phyloP scores from a whole-genome alignment of 2,888 invertebrate genomes.

The Macrophya alboannulata region DNA sequence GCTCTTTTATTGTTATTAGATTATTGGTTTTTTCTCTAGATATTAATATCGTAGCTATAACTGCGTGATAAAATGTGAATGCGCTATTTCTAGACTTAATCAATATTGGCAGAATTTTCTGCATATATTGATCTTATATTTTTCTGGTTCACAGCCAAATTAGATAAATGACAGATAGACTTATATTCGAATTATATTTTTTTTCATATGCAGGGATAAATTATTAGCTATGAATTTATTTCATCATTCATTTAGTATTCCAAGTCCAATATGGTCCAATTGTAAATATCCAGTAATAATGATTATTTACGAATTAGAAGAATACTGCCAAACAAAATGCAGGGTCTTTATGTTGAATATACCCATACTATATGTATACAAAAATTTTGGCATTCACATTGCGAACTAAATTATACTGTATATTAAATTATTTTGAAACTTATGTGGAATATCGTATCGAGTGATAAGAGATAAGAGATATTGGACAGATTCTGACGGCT shows the following conservation, averaged over 20 bases:
- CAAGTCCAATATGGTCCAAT: neutral
- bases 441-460: conserved; percentile 25
- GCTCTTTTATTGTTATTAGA: conserved; percentile 30
- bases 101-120: neutral
- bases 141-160: neutral
- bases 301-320: conserved; percentile 24
- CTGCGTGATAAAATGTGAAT: conserved; percentile 7
- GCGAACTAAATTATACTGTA: conserved; percentile 1
- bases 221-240: conserved; percentile 13
- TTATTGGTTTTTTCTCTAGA: conserved; percentile 22
- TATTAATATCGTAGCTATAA: neutral
- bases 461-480: conserved; percentile 32
- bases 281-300: conserved; percentile 18
- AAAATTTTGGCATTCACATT: neutral
- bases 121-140: neutral
- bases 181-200: conserved; percentile 1
- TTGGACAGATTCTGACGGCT: conserved; percentile 61
- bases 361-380: neutral
- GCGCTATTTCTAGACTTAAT: neutral
- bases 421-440: neutral
- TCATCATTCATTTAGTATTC: neutral
- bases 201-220: neutral
- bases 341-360: conserved; percentile 25
- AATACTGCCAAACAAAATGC: conserved; percentile 39
- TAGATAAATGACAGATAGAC: neutral